Evolutionary conservation across 2,888 invertebrate species (phyloP).

Genomic region (Belgica antarctica): DNA sequence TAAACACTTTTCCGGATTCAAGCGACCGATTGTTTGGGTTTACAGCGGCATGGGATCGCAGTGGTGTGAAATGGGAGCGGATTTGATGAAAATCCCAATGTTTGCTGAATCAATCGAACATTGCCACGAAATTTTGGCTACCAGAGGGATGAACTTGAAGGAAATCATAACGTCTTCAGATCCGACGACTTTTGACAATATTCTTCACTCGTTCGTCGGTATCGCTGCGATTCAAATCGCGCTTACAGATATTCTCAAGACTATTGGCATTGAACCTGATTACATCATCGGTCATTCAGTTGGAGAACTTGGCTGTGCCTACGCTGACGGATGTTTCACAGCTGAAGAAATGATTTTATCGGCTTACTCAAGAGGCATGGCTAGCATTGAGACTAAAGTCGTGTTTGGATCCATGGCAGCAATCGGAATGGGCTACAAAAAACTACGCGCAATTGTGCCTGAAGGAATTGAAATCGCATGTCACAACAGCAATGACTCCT

Average conservation of each 20-base stretch:
- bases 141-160: constrained; percentile 61
- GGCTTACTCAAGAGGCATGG: constrained; percentile 78
- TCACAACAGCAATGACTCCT: constrained; percentile 80
- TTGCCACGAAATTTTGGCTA: constrained; percentile 59
- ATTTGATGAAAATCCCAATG: constrained; percentile 69
- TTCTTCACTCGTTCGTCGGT: constrained; percentile 69
- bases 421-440: constrained; percentile 65
- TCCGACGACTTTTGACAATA: constrained; percentile 63
- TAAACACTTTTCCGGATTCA: constrained; percentile 62
- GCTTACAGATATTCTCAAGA: constrained; percentile 62
- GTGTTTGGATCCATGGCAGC: constrained; percentile 86
- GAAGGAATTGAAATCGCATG: constrained; percentile 80
- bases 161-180: constrained; percentile 65
- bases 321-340: constrained; percentile 89
- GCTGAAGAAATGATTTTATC: constrained; percentile 81
- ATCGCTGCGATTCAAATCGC: constrained; percentile 69
- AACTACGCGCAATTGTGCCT: constrained; percentile 64
- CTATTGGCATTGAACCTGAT: constrained; percentile 65
- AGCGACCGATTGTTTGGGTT: constrained; percentile 79
- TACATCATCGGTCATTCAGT: constrained; percentile 86
- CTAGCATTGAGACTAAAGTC: constrained; percentile 68
- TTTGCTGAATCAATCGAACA: constrained; percentile 69
- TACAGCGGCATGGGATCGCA: constrained; percentile 92
- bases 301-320: constrained; percentile 92
- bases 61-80: constrained; percentile 79